Evolutionary conservation across 2,113 vertebrate species (phyloP), one percentile per base, ranked within the genome.

Genomic region (Bubalus kerabau): DNA sequence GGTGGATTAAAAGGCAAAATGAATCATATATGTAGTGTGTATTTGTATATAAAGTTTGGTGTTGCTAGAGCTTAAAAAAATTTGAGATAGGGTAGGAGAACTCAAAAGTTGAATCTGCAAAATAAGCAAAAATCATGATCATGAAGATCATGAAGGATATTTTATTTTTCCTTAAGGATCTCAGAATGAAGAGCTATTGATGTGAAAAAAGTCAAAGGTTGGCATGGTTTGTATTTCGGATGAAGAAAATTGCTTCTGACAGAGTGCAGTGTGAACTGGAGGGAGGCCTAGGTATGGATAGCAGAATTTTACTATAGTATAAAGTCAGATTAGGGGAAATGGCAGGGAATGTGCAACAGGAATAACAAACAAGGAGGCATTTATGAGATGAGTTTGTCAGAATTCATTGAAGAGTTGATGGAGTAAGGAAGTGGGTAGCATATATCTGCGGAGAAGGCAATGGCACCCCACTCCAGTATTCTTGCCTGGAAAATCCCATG

Each of bases 171-270:
- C 52, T 54, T 59, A 87, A 87, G 50, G 24, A 54, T 90, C 48
- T 88, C 15, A 48, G 56, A 95, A 57, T 54, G 23, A 71, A 92
- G 32, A 78, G 32, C 19, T 8, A 3, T 30, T 36, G 23, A 67
- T 50, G 19, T 82, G 23, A 32, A 76, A 67, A 16, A 43, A 62
- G 5, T 15, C 40, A 89, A 67, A 93, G 26, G 4, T 88, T 76
- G 23, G 24, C 16, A 43, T 21, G 7, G 50, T 24, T 80, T 67
- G 30, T 82, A 26, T 62, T 76, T 43, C 2, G 1, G 14, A 36
- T 97, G 81, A 52, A 56, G 5, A 43, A 91, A 59, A 28, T 14
- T 87, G 43, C 24, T 87, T 84, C 40, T 59, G 40, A 50, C 16
- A 57, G 32, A 64, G 7, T 13, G 4, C 19, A 74, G 10, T 26